These are phyloP conservation scores for Vanessa atalanta DNA, from an alignment of 1,140 invertebrate species.

Conservation along the genomic window DNA sequence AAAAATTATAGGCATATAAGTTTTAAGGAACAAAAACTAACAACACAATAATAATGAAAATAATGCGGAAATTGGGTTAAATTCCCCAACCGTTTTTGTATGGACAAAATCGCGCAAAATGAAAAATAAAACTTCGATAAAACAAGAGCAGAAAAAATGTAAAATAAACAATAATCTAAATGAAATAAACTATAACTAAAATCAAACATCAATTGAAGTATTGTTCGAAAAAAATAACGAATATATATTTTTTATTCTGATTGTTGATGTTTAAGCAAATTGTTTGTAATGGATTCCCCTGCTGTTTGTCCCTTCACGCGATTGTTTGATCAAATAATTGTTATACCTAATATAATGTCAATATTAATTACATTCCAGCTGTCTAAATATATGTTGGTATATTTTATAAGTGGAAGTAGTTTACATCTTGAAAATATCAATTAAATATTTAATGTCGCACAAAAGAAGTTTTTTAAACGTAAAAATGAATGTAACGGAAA, in stretches of 20 bases:
- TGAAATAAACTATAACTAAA: neutral
- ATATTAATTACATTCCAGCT: slow-evolving; percentile 23
- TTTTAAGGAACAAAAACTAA: too few relatives aligned
- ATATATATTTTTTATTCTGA: neutral
- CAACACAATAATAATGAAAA: too few relatives aligned
- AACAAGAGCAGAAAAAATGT: neutral
- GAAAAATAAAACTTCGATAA: too few relatives aligned
- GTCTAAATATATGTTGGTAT: neutral
- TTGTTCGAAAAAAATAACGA: neutral
- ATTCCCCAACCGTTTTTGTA: too few relatives aligned
- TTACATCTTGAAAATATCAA: neutral
- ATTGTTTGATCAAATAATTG: slow-evolving; percentile 46
- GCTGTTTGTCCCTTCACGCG: slow-evolving; percentile 26
- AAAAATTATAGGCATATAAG: too few relatives aligned
- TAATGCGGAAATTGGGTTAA: too few relatives aligned
- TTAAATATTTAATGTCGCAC: too few relatives aligned
- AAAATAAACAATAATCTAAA: neutral
- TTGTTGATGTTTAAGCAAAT: slow-evolving; percentile 11
- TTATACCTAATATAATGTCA: slow-evolving; percentile 34
- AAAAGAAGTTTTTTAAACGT: too few relatives aligned
- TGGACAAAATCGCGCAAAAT: too few relatives aligned
- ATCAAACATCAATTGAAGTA: neutral
- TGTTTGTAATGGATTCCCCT: slow-evolving; percentile 2
- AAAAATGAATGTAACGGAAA: too few relatives aligned
- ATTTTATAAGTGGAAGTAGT: neutral